A percentile compares a stretch with the other conserved stretches of the same genome.
phyloP scores from a whole-genome alignment of 2,113 vertebrate species.

The Sylvilagus bachmani region DNA sequence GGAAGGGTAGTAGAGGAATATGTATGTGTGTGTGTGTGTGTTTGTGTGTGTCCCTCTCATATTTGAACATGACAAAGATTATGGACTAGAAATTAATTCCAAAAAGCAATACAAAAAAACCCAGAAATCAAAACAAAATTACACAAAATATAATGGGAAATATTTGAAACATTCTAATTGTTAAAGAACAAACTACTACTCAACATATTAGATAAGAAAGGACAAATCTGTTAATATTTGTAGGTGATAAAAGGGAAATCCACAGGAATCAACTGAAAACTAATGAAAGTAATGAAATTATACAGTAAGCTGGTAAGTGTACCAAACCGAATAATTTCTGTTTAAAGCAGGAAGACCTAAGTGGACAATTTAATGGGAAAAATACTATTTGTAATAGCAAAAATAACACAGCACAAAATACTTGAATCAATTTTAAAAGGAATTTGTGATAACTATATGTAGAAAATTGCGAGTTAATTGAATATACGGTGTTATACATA shows the following conservation, averaged over 20 bases:
- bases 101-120: background rate
- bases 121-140: background rate
- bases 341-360: background rate
- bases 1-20: background rate
- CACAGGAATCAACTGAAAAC: constrained; percentile 2
- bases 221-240: background rate
- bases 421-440: background rate
- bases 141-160: background rate
- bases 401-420: background rate
- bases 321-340: background rate
- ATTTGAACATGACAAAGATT: background rate
- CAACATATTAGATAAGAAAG: background rate
- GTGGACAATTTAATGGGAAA: background rate
- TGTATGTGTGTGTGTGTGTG: too few relatives aligned
- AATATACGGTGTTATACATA: constrained; percentile 1
- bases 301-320: background rate
- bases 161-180: background rate
- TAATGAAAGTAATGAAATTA: background rate
- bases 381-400: background rate
- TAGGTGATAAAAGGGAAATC: constrained; percentile 2
- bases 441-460: background rate
- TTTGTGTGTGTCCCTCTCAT: too few relatives aligned
- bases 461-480: background rate
- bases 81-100: background rate
- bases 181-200: background rate